phyloP scores from a whole-genome alignment of 2,888 invertebrate species.

The Pheosia tremula region DNA sequence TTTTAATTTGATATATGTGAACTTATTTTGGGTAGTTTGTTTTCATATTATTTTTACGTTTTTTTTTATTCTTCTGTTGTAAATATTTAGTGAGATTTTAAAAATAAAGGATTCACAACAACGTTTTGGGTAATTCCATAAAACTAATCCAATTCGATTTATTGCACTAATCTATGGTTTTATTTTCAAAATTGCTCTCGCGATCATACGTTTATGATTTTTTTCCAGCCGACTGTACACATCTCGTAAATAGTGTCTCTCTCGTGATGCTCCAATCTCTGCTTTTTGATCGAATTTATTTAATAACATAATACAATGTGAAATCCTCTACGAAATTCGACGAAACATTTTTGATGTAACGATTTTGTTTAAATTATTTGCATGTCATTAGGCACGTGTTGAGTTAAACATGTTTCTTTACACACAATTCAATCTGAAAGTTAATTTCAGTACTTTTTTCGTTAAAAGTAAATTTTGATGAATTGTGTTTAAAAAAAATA shows the following conservation, averaged over 20 bases:
- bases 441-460: background rate
- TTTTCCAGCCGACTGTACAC: background rate
- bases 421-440: background rate
- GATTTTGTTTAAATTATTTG: slow-evolving; percentile 1
- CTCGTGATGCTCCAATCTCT: background rate
- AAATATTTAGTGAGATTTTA: too few relatives aligned
- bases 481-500: too few relatives aligned
- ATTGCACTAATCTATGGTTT: too few relatives aligned
- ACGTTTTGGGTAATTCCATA: too few relatives aligned
- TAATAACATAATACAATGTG: slow-evolving; percentile 6
- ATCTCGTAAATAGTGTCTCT: slow-evolving; percentile 1
- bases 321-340: background rate
- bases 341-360: background rate
- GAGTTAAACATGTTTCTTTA: background rate
- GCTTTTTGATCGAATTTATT: slow-evolving; percentile 8
- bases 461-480: too few relatives aligned
- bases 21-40: too few relatives aligned
- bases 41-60: too few relatives aligned
- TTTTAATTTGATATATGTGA: too few relatives aligned
- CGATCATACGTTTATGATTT: background rate
- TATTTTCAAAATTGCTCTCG: too few relatives aligned
- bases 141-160: too few relatives aligned
- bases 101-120: too few relatives aligned
- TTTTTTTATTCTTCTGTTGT: too few relatives aligned
- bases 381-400: background rate